phyloP scores from a whole-genome alignment of 2,888 invertebrate genomes.

The Dynastes maya region DNA sequence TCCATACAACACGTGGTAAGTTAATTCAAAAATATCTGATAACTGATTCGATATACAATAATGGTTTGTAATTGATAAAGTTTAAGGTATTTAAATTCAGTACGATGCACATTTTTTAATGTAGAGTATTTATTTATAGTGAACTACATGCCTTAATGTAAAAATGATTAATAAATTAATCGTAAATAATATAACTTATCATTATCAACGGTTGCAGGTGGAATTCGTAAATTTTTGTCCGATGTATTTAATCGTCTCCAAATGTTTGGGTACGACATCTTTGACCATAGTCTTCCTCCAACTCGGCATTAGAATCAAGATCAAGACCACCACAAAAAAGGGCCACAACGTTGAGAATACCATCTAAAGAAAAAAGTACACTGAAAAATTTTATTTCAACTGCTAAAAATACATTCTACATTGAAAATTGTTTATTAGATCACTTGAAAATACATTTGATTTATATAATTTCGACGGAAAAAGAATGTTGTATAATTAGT shows the following conservation, averaged over 20 bases:
- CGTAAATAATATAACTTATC: conserved; percentile 24
- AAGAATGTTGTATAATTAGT: background rate
- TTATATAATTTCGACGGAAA: background rate
- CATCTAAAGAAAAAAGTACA: conserved; percentile 53
- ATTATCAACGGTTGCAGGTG: conserved; percentile 10
- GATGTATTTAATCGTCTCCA: conserved; percentile 50
- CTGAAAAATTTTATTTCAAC: background rate
- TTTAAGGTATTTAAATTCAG: too few relatives aligned
- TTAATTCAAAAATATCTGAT: too few relatives aligned
- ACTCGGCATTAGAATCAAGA: conserved; percentile 54
- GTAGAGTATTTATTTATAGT: too few relatives aligned
- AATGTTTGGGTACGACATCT: conserved; percentile 56
- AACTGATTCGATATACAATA: too few relatives aligned
- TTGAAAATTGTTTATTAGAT: background rate
- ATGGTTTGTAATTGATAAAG: too few relatives aligned
- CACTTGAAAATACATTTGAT: background rate
- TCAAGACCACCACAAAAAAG: conserved; percentile 52
- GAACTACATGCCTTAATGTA: background rate
- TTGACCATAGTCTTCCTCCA: conserved; percentile 54
- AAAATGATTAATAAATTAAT: conserved; percentile 9
- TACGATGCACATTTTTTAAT: too few relatives aligned
- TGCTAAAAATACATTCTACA: background rate
- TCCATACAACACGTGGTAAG: too few relatives aligned
- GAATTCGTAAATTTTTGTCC: conserved; percentile 38
- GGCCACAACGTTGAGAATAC: conserved; percentile 59